Percentiles rank a stretch among this genome's conserved stretches.
Conservation (phyloP, 2,888 invertebrate species). For the Andricus curvator region DNA sequence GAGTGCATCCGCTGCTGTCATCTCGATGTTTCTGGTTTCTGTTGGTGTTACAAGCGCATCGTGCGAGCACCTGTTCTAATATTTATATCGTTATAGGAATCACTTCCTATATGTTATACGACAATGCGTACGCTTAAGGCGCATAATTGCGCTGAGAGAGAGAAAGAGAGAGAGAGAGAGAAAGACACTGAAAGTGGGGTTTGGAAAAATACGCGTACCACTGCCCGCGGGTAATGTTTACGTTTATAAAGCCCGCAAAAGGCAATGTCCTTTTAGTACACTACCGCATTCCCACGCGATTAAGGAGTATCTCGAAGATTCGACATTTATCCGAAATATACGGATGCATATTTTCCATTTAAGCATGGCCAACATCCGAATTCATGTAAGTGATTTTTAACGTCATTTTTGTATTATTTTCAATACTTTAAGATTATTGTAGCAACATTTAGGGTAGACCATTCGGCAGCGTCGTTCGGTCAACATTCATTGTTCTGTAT, state of each 20-base stretch:
- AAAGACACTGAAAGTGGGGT: conserved; percentile 50
- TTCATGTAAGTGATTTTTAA: conserved; percentile 46
- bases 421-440: too few relatives aligned
- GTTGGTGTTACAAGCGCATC: not conserved
- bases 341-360: not conserved
- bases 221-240: conserved; percentile 53
- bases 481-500: too few relatives aligned
- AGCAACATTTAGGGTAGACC: too few relatives aligned
- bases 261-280: conserved; percentile 50
- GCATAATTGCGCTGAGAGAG: conserved; percentile 52
- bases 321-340: not conserved
- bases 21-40: conserved; percentile 1
- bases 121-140: conserved; percentile 52
- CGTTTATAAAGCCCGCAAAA: conserved; percentile 54
- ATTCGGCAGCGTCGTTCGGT: too few relatives aligned
- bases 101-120: conserved; percentile 39
- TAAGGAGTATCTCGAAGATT: not conserved
- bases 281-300: conserved; percentile 43
- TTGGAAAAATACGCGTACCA: conserved; percentile 45
- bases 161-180: conserved; percentile 51
- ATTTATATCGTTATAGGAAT: conserved; percentile 4
- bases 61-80: not conserved
- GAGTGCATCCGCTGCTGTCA: conserved; percentile 5
- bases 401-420: not conserved
- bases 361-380: conserved; percentile 47